These are phyloP conservation scores for Mastomys coucha DNA, from an alignment of 2,113 vertebrate species.

Conservation along the genomic window DNA sequence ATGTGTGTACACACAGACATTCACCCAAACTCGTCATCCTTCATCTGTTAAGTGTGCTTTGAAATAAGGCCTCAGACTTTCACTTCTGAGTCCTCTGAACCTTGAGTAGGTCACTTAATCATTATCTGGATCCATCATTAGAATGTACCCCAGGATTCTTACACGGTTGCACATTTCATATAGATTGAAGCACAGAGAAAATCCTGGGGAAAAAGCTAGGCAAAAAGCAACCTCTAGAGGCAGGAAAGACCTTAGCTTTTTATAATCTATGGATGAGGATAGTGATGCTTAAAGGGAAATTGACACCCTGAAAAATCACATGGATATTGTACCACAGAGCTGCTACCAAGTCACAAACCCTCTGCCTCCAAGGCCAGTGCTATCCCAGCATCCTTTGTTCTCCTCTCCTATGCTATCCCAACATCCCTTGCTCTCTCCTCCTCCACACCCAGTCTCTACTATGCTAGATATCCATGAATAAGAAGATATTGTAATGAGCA, in stretches of 20 bases:
- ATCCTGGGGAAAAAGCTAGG: background rate
- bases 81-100: background rate
- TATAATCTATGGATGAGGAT: background rate
- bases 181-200: background rate
- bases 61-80: background rate
- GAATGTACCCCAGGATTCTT: background rate
- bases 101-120: constrained; percentile 34
- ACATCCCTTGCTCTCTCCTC: background rate
- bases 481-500: background rate
- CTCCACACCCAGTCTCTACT: background rate
- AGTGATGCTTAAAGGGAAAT: background rate
- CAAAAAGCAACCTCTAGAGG: background rate
- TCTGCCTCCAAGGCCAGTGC: background rate
- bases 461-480: background rate
- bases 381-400: background rate
- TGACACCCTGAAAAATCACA: constrained; percentile 5
- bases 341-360: background rate
- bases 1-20: background rate
- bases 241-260: background rate
- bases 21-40: background rate
- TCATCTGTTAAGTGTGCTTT: background rate
- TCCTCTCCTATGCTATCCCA: constrained; percentile 5
- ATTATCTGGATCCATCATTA: background rate
- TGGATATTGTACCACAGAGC: background rate
- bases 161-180: background rate